A percentile compares a stretch with the other conserved stretches of the same genome.
Evolutionary conservation across 2,888 invertebrate genomes (phyloP).

Genomic region (Drosophila vallismaia): DNA sequence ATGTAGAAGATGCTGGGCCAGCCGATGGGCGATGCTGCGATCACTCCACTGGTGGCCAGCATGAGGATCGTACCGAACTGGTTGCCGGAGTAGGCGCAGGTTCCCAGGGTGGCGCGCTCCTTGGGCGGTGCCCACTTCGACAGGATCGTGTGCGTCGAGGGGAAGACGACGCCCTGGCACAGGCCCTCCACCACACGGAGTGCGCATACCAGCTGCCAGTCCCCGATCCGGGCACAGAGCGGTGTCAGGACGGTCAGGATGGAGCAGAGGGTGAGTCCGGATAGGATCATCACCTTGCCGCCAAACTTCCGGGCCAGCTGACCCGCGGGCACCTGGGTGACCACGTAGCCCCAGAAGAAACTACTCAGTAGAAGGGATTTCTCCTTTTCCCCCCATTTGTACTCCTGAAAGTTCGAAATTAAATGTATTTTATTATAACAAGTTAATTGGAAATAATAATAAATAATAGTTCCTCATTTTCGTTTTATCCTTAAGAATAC

Average conservation of each 20-base stretch:
- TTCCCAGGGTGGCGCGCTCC: constrained; percentile 88
- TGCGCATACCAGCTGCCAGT: constrained; percentile 86
- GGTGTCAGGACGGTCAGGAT: constrained; percentile 89
- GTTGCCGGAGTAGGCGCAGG: constrained; percentile 89
- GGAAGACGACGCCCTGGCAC: constrained; percentile 88
- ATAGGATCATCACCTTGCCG: constrained; percentile 86
- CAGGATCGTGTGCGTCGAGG: constrained; percentile 88
- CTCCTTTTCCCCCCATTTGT: constrained; percentile 85
- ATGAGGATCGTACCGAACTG: constrained; percentile 92
- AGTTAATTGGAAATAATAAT: no score
- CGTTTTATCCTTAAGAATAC: constrained; percentile 36
- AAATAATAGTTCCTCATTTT: no score
- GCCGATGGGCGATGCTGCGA: constrained; percentile 88
- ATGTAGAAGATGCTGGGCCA: constrained; percentile 92
- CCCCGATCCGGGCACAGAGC: constrained; percentile 87
- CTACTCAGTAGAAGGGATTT: constrained; percentile 87
- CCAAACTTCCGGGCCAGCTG: constrained; percentile 89
- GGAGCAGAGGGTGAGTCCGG: constrained; percentile 87
- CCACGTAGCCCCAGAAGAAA: constrained; percentile 89
- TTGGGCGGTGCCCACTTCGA: constrained; percentile 89
- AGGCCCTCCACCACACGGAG: constrained; percentile 88
- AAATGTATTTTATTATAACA: no score
- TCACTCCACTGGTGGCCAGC: constrained; percentile 88
- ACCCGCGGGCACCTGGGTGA: constrained; percentile 88
- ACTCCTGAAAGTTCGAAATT: constrained; percentile 85